These are phyloP conservation scores for Parazoanthus atlanticus DNA, from an alignment of 92 coral and sea anemone genomes.

Conservation along the genomic window DNA sequence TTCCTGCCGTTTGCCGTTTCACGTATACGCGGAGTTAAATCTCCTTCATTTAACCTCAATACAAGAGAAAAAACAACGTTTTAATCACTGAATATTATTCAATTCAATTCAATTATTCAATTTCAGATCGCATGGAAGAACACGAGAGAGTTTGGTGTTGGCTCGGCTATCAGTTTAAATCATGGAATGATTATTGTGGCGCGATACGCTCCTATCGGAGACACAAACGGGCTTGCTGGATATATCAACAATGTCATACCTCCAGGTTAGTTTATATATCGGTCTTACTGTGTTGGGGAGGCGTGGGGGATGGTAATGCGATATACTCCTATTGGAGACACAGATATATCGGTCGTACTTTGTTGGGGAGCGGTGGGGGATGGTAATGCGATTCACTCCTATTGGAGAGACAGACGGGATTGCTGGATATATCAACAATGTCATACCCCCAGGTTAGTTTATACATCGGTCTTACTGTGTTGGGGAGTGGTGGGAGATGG, in stretches of 20 bases:
- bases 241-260: conserved; percentile 47
- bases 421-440: conserved; percentile 31
- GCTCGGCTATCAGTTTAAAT: conserved; percentile 48
- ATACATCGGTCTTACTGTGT: neutral
- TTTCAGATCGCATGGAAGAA: conserved; percentile 55
- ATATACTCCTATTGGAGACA: too few species aligned
- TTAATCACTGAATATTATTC: too few species aligned
- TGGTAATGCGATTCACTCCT: conserved; percentile 41
- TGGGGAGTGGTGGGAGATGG: neutral
- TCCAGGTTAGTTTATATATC: conserved; percentile 31
- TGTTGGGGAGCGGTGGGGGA: too few species aligned
- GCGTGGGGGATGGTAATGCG: neutral
- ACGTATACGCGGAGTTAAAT: too few species aligned
- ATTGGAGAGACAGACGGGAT: conserved; percentile 55
- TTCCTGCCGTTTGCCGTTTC: too few species aligned
- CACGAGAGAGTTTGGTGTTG: conserved; percentile 57
- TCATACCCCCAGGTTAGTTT: conserved; percentile 42
- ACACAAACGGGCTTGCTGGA: conserved; percentile 46
- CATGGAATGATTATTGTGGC: conserved; percentile 61
- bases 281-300: neutral
- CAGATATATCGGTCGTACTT: too few species aligned
- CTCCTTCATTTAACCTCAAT: too few species aligned
- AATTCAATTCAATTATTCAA: neutral
- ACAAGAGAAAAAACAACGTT: too few species aligned
- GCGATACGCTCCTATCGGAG: conserved; percentile 58